Evolutionary conservation across 2,113 vertebrate species (phyloP), one percentile per base, ranked within the genome.

Genomic region (Centropus bengalensis): DNA sequence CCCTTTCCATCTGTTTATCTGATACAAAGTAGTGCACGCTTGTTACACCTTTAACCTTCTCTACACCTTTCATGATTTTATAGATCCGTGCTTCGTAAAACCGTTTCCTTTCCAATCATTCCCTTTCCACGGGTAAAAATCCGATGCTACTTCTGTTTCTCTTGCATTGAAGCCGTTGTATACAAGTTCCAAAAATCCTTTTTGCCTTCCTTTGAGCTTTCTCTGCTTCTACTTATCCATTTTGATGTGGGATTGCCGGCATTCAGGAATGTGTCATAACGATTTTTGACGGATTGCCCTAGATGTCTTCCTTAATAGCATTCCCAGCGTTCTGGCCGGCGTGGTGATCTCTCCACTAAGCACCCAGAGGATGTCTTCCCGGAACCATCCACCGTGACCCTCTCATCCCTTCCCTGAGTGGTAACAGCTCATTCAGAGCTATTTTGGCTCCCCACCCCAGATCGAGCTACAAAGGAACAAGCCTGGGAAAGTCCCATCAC

Each of bases 401-500:
- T 87, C 60, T 75, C 62, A 40, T 60, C 26, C 26, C 12, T 44
- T 79, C 82, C 36, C 58, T 79, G 20, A 66, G 20, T 27, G 12
- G 23, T 60, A 75, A 62, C 14, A 66, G 54, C 62, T 82, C 62
- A 9, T 77, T 87, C 71, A 63, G 82, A 68, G n/a, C 40, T 52
- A 23, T 58, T 36, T 36, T 68, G n/a, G 82, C 74, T 91, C 20
- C 70, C 78, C 32, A 87, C 5, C 58, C 23, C 33, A 44, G 27
- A 85, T 51, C 8, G 63, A 73, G 26, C 67, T 67, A 30, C n/a
- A 89, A 3, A 75, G 89, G 63, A 82, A 79, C 14, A 84, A 85
- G 58, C 40, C 36, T 84, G 49, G 94, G 95, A 88, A 97, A 96
- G n/a, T 76, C 93, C 93, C 28, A 0, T 51, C 45, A 5, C 82